Evolutionary conservation across 2,888 invertebrate genomes (phyloP), one percentile per base, ranked within the genome.

Genomic region (Polylopha cassiicola): DNA sequence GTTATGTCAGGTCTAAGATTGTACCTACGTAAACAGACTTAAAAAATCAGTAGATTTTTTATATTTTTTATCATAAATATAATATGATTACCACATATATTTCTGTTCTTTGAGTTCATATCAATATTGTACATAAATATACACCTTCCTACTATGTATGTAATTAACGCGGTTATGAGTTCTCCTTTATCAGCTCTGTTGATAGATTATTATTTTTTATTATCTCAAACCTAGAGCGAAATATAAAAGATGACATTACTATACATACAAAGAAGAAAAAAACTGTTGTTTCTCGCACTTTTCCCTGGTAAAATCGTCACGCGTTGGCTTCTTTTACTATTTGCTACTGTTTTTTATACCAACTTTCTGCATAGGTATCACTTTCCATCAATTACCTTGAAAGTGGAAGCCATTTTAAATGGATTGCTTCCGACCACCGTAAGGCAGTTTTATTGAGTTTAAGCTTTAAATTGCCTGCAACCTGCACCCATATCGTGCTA

Each of bases 331-430:
- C 66, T 58, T 55, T 48, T 51, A 53, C 44, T 55, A 58, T 62
- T 59, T 59, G 44, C 37, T 38, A 51, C 53, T 14, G 30, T 61
- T 60, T 61, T 66, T 63, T 27, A 21, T 28, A 38, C 23, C 22
- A 58, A 67, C 64, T 66, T 64, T 66, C 62, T 61, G 59, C 44
- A 37, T 54, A 50, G 56, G 53, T 59, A 61, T 63, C 60, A 69
- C 71, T 71, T 73, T 71, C 67, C 66, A 65, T 56, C 54, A 61
- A 64, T 65, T 58, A 54, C 47, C 48, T 51, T 55, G 61, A 66
- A 68, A 67, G 58, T 56, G 23, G 36, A 48, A 28, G 44, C 27
- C 44, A 43, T 47, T 47, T 38, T 45, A 28, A 42, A 41, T 36
- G 24, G 36, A 38, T 44, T 38, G 27, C 31, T 39, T 38, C 23